Conservation (phyloP, 1,140 invertebrate genomes). For the Pantala flavescens region DNA sequence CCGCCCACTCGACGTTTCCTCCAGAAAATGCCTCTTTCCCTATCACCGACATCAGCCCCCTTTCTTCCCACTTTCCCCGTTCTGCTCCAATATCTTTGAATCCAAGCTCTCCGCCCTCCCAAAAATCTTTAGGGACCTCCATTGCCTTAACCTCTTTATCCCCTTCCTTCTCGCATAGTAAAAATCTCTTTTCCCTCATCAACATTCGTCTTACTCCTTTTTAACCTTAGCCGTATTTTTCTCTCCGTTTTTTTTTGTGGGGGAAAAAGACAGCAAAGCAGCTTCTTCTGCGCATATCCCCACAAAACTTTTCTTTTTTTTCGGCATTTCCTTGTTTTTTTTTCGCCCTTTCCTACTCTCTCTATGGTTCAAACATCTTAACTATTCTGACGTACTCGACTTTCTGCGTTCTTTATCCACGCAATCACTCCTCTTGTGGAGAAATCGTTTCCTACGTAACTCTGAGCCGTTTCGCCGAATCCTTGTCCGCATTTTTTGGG, state of each 20-base stretch:
- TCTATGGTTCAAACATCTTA: not conserved
- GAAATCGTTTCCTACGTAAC: not conserved
- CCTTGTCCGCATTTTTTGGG: not conserved
- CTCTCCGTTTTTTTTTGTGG: not conserved
- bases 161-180: not conserved
- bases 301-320: not conserved
- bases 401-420: not conserved
- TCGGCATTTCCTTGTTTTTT: not conserved
- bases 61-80: not conserved
- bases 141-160: not conserved
- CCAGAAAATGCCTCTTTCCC: too few relatives aligned
- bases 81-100: slow-evolving; percentile 2
- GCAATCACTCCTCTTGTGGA: not conserved
- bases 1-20: too few relatives aligned
- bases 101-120: not conserved
- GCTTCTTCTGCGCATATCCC: not conserved
- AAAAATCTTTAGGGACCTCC: not conserved
- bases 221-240: not conserved
- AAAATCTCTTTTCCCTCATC: not conserved
- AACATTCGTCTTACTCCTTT: slow-evolving; percentile 9
- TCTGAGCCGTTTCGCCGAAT: not conserved
- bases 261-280: not conserved
- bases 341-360: not conserved
- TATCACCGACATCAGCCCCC: too few relatives aligned
- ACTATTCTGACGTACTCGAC: too few relatives aligned